Evolutionary conservation across 2,888 invertebrate species (phyloP), one percentile per base, ranked within the genome.

Genomic region (Zeuzera pyrina): DNA sequence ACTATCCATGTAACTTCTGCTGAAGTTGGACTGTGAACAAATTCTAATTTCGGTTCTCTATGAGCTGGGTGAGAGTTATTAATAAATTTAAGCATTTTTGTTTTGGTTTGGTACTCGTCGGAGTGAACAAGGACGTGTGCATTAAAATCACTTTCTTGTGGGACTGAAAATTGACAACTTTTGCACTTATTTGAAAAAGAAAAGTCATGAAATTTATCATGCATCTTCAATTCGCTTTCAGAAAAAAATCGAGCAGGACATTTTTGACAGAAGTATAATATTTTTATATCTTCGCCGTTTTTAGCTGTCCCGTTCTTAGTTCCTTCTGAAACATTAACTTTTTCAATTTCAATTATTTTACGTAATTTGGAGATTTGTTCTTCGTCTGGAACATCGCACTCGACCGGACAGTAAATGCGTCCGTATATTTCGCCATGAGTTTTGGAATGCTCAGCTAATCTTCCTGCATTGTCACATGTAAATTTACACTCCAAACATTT

Each of bases 171-270:
- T 30, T 91, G 89, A 56, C 95, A 95, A 57, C 86, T 86, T 38
- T 89, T 87, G 53, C 95, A 95, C 40, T 89, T 87, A 52, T 88
- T 88, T 6, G 87, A 77, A 40, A 88, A 74, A 30, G 86, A 70
- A 15, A 86, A 76, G 32, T 87, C 85, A 58, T 93, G 93, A 56
- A 89, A 90, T 43, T 89, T 86, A 39, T 88, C 73, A 54, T 95
- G 95, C 37, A 89, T 88, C 34, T 86, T 85, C 33, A 92, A 77
- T 62, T 95, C 94, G 49, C 86, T 87, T 42, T 89, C 89, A 45
- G 88, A 89, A 39, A 93, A 87, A 71, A 90, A 95, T 57, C 94
- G 86, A 0, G 94, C 93, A 1, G 95, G 95, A 63, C 95, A 95
- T 47, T 90, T 88, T 37, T 87, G 85, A 63, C 95, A 95, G 57